Evolutionary conservation across 2,113 vertebrate species (phyloP).

Genomic region (Meles meles): DNA sequence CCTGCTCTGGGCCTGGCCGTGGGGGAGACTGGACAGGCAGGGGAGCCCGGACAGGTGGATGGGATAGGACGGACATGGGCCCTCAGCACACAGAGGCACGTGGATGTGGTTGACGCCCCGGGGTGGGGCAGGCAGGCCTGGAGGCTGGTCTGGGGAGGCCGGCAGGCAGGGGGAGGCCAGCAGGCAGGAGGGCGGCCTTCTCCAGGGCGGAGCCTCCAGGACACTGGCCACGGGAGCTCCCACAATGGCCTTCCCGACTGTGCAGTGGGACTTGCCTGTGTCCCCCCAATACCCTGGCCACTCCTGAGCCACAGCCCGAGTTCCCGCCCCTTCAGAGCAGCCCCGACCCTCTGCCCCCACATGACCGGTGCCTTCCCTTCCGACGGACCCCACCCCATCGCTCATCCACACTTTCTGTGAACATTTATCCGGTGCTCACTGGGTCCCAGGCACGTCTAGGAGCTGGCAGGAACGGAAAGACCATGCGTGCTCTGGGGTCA

Average conservation of each 20-base stretch:
- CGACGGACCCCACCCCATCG: fast-evolving
- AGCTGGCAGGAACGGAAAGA: neutral
- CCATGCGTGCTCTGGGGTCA: neutral
- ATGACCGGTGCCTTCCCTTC: neutral
- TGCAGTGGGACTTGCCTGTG: neutral
- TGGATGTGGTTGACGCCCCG: fast-evolving
- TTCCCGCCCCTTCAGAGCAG: neutral
- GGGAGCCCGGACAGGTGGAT: neutral
- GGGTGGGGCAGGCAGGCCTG: neutral
- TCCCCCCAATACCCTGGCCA: neutral
- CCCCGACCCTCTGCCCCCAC: neutral
- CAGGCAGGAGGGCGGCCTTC: fast-evolving
- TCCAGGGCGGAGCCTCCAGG: neutral
- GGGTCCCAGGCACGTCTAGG: neutral
- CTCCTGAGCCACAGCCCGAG: neutral
- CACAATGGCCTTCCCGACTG: neutral
- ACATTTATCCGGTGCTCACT: neutral
- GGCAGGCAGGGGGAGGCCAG: fast-evolving
- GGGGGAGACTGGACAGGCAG: neutral
- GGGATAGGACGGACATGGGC: neutral
- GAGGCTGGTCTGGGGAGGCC: neutral
- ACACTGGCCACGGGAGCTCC: neutral
- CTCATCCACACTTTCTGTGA: neutral
- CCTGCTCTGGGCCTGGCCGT: neutral
- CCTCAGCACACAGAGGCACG: neutral